Evolutionary conservation across 37 sponge, comb jelly and placozoan species (phyloP).

Genomic region (Oopsacas minuta): DNA sequence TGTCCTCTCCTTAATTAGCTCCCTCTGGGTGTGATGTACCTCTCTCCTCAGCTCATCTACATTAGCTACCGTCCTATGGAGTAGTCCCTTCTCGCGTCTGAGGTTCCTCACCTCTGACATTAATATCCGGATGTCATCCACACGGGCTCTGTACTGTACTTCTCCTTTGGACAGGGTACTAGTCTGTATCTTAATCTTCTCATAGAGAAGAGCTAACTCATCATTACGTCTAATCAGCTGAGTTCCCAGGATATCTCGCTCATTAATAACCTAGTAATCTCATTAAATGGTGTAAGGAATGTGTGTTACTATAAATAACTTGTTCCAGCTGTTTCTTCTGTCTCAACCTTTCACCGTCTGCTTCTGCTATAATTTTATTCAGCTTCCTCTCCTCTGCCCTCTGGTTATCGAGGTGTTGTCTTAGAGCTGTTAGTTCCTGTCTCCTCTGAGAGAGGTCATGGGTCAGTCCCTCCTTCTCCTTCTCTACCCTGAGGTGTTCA

Average conservation of each 20-base stretch:
- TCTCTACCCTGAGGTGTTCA: conserved; percentile 83
- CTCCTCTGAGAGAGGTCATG: conserved; percentile 71
- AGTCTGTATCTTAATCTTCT: conserved; percentile 99
- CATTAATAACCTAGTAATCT: conserved; percentile 69
- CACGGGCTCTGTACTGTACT: conserved; percentile 68
- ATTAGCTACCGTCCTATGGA: conserved; percentile 82
- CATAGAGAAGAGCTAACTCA: conserved; percentile 93
- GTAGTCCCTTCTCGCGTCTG: conserved; percentile 73
- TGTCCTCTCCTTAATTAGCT: conserved; percentile 83
- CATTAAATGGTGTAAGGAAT: background rate
- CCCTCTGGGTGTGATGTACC: conserved; percentile 87
- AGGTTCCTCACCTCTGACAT: conserved; percentile 87
- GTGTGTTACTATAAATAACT: conserved; percentile 14
- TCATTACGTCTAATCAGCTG: conserved; percentile 94
- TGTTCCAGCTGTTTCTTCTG: conserved; percentile 98
- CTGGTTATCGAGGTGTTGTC: conserved; percentile 74
- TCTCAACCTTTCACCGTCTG: conserved; percentile 67
- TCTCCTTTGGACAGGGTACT: conserved; percentile 94
- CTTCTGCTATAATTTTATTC: conserved; percentile 72
- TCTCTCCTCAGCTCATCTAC: conserved; percentile 91
- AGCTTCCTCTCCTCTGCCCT: conserved; percentile 75
- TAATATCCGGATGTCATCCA: conserved; percentile 91
- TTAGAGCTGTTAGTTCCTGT: conserved; percentile 65
- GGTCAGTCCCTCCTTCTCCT: conserved; percentile 88
- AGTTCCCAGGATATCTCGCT: conserved; percentile 94